Conservation (phyloP, 1,140 invertebrate species). For the Hestina assimilis region DNA sequence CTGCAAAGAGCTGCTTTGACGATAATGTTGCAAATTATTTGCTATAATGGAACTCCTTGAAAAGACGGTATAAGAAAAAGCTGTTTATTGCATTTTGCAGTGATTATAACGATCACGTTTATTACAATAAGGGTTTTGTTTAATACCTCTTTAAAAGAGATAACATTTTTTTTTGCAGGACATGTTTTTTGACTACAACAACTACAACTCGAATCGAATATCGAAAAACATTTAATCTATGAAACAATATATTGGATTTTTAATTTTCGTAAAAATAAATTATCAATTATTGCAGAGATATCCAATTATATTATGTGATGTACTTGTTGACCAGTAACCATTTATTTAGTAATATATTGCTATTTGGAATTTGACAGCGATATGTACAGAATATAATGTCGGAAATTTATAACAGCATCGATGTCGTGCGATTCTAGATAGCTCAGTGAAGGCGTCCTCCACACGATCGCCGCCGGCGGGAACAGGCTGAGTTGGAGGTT, state of each 20-base stretch:
- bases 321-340: too few species aligned
- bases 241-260: too few species aligned
- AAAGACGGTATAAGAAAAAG: slow-evolving; percentile 18
- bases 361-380: slow-evolving; percentile 22
- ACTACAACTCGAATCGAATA: too few species aligned
- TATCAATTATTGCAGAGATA: too few species aligned
- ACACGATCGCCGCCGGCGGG: slow-evolving; percentile 38
- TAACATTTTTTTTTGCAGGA: too few species aligned
- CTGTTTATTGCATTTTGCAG: slow-evolving; percentile 1
- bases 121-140: neutral
- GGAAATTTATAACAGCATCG: slow-evolving; percentile 27
- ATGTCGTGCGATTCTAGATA: slow-evolving; percentile 34
- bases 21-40: slow-evolving; percentile 33
- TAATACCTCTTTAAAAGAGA: neutral
- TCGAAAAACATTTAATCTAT: too few species aligned
- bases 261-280: too few species aligned
- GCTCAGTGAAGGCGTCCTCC: slow-evolving; percentile 28
- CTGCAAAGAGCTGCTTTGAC: slow-evolving; percentile 30
- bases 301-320: too few species aligned
- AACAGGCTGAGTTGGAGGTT: slow-evolving; percentile 18
- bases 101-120: slow-evolving; percentile 13
- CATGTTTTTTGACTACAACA: too few species aligned
- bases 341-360: too few species aligned
- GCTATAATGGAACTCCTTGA: slow-evolving; percentile 27
- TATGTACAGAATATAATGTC: slow-evolving; percentile 29